These are phyloP conservation scores for Sebastes cheni DNA, from an alignment of 2,797 vertebrate species.

Conservation along the genomic window DNA sequence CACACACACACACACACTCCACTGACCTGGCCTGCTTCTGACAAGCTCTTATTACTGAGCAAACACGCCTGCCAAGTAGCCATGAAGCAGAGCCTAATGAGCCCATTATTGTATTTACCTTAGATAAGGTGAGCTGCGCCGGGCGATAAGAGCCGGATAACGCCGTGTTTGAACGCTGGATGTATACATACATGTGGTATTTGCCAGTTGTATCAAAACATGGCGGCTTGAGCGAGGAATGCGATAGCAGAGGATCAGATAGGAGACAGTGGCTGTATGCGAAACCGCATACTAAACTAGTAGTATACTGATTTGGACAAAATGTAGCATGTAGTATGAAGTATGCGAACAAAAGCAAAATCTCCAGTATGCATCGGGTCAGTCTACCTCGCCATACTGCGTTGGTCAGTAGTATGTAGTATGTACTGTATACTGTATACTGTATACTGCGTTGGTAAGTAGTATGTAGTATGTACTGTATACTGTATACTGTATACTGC, in stretches of 20 bases:
- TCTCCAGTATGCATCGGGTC: too few relatives aligned
- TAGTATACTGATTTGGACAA: too few relatives aligned
- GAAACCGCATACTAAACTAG: too few relatives aligned
- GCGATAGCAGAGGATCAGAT: not conserved
- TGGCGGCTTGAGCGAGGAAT: not conserved
- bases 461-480: too few relatives aligned
- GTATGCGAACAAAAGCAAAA: too few relatives aligned
- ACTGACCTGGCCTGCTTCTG: constrained; percentile 70
- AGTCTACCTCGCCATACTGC: too few relatives aligned
- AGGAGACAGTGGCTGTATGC: not conserved
- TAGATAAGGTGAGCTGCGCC: constrained; percentile 90
- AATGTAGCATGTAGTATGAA: too few relatives aligned
- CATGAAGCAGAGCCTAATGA: constrained; percentile 88
- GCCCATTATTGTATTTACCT: constrained; percentile 93
- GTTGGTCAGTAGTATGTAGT: too few relatives aligned
- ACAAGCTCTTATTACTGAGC: constrained; percentile 82
- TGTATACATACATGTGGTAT: constrained; percentile 41
- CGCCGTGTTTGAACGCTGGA: constrained; percentile 52
- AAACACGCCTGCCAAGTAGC: constrained; percentile 84
- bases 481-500: too few relatives aligned
- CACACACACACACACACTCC: constrained; percentile 19
- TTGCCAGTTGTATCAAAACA: constrained; percentile 33
- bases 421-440: too few relatives aligned
- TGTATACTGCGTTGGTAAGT: too few relatives aligned
- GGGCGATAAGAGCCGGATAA: constrained; percentile 84